phyloP scores from a whole-genome alignment of 2,888 invertebrate species.

The Acanthoscelides obtectus region DNA sequence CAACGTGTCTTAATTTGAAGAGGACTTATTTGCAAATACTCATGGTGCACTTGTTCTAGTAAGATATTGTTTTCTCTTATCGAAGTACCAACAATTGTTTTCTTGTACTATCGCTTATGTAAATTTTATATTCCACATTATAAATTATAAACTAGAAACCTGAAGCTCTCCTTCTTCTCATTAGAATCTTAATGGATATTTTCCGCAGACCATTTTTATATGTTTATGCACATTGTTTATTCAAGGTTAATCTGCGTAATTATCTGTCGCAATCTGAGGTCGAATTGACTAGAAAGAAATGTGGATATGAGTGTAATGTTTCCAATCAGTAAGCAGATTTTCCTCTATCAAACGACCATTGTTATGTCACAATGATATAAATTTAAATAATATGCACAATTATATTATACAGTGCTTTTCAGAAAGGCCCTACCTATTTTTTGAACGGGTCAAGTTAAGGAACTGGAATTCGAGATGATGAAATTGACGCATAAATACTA shows the following conservation, averaged over 20 bases:
- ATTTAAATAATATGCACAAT: no score
- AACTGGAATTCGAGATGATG: no score
- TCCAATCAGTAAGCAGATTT: neutral
- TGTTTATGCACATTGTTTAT: neutral
- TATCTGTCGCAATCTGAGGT: neutral
- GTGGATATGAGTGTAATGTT: neutral
- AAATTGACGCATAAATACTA: no score
- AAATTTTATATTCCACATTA: neutral
- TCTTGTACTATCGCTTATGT: no score
- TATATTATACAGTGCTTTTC: no score
- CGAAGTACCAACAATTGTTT: no score
- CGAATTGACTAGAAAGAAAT: neutral
- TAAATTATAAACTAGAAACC: neutral
- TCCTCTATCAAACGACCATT: neutral
- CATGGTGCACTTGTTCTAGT: no score
- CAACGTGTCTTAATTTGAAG: no score
- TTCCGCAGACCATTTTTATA: neutral
- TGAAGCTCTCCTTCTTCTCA: neutral
- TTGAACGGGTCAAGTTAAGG: no score
- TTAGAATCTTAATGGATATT: neutral
- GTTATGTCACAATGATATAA: neutral
- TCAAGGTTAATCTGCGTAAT: neutral
- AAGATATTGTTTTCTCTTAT: no score
- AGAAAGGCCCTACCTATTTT: no score
- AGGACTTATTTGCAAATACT: no score